phyloP scores from a whole-genome alignment of 2,113 vertebrate species.

The Eolophus roseicapilla region DNA sequence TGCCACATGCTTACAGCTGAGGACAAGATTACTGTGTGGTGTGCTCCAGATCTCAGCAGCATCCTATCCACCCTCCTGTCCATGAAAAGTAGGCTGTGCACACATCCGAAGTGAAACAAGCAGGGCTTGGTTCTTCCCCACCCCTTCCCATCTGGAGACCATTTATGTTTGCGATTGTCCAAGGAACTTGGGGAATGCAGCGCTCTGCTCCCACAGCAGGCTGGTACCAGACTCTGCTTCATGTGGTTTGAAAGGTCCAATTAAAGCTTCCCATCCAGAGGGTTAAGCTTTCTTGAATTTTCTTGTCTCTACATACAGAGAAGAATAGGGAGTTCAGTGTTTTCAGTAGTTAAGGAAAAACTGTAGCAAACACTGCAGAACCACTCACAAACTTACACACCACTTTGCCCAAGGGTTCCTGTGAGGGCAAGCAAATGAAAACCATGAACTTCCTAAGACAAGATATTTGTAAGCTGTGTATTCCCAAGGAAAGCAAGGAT shows the following conservation, averaged over 20 bases:
- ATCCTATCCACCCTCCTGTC: neutral
- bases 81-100: neutral
- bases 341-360: neutral
- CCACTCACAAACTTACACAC: neutral
- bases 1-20: neutral
- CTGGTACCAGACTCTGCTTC: neutral
- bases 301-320: neutral
- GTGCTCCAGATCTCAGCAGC: neutral
- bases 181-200: neutral
- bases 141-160: neutral
- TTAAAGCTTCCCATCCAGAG: neutral
- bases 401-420: neutral
- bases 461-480: neutral
- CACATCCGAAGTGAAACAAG: neutral
- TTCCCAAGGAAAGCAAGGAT: neutral
- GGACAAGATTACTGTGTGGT: neutral
- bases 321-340: neutral
- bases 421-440: neutral
- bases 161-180: neutral
- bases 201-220: neutral
- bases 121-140: neutral
- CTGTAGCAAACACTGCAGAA: neutral
- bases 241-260: neutral
- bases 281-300: neutral
- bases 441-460: neutral